Evolutionary conservation across 35 echinoderm and acorn worm genomes (phyloP).

Genomic region (Patiria miniata): DNA sequence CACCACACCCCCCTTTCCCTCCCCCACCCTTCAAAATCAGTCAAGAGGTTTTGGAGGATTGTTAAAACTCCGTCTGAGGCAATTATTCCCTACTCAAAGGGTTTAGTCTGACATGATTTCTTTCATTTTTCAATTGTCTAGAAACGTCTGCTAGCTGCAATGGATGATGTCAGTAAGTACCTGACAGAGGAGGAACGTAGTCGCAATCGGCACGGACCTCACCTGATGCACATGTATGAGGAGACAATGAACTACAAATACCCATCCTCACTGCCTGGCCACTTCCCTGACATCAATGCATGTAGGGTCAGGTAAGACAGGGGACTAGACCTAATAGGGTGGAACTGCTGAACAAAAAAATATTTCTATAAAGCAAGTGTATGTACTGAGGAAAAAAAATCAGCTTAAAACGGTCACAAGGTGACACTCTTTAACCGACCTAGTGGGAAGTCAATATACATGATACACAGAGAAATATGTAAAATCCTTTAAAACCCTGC

Average conservation of each 20-base stretch:
- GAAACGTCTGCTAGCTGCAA: constrained; percentile 75
- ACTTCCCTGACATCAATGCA: constrained; percentile 79
- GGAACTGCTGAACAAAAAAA: neutral
- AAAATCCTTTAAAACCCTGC: too few species aligned
- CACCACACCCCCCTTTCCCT: too few species aligned
- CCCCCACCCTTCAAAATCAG: too few species aligned
- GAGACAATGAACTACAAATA: constrained; percentile 36
- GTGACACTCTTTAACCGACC: too few species aligned
- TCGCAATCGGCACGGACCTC: constrained; percentile 81
- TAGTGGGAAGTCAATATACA: too few species aligned
- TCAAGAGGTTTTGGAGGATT: too few species aligned
- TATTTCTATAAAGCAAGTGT: neutral
- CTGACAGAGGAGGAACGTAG: constrained; percentile 61
- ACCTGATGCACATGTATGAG: constrained; percentile 68
- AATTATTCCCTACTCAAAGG: neutral
- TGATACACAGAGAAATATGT: too few species aligned
- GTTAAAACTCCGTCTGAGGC: too few species aligned
- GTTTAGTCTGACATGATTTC: neutral
- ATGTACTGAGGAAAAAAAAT: too few species aligned
- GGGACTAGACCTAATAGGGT: too few species aligned
- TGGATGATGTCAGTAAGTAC: constrained; percentile 52
- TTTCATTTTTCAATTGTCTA: constrained; percentile 28
- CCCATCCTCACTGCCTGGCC: constrained; percentile 58
- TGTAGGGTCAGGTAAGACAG: constrained; percentile 74
- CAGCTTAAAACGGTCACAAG: too few species aligned